A percentile compares a stretch with the other conserved stretches of the same genome.
Conservation (phyloP, 2,888 invertebrate genomes). For the Anthrax anthrax region DNA sequence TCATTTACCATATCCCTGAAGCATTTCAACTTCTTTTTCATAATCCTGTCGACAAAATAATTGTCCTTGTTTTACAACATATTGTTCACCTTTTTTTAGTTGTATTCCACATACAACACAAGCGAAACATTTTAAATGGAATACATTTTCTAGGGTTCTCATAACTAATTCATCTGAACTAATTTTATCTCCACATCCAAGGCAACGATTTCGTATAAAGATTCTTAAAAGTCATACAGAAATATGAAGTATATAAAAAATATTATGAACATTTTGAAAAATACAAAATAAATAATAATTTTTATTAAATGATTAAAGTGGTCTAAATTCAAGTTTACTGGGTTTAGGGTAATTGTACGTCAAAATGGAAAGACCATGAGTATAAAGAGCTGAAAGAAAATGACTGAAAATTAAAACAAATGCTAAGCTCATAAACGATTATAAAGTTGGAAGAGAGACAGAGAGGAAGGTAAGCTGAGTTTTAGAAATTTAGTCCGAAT, state of each 20-base stretch:
- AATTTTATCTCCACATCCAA: constrained; percentile 56
- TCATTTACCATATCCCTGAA: constrained; percentile 41
- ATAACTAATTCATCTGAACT: constrained; percentile 66
- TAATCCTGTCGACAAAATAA: constrained; percentile 67
- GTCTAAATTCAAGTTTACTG: too few relatives aligned
- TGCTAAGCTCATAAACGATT: too few relatives aligned
- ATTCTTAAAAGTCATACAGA: constrained; percentile 37
- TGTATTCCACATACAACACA: constrained; percentile 63
- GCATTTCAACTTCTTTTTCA: constrained; percentile 62
- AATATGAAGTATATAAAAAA: not conserved
- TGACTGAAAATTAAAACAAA: too few relatives aligned
- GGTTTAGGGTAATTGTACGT: too few relatives aligned
- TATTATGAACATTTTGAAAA: too few relatives aligned
- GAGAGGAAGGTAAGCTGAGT: too few relatives aligned
- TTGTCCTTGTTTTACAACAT: constrained; percentile 62
- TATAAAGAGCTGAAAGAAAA: too few relatives aligned
- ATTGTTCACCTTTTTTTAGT: constrained; percentile 68
- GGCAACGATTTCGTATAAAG: constrained; percentile 55
- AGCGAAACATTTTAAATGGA: constrained; percentile 64
- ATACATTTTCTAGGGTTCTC: constrained; percentile 58
- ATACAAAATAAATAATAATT: too few relatives aligned
- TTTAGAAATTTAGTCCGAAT: too few relatives aligned
- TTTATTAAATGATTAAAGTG: too few relatives aligned
- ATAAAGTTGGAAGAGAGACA: too few relatives aligned
- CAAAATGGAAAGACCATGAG: too few relatives aligned